phyloP scores from a whole-genome alignment of 2,888 invertebrate genomes.

The Hirtodrosophila histrioides region DNA sequence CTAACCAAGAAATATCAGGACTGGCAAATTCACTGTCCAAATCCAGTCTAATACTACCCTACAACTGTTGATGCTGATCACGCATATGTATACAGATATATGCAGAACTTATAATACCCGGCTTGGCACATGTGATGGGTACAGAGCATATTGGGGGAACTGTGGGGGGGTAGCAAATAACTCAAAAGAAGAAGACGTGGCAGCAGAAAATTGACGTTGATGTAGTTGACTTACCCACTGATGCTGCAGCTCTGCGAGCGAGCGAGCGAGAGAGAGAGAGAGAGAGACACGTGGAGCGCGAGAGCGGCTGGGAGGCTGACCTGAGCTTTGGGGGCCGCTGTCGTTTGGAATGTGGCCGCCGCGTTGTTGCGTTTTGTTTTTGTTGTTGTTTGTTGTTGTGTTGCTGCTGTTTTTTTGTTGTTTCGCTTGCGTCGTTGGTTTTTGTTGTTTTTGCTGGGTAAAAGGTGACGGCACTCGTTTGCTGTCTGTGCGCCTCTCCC shows the following conservation, averaged over 20 bases:
- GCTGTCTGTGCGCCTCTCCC: constrained; percentile 31
- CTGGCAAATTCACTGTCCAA: too few relatives aligned
- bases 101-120: too few relatives aligned
- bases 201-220: constrained; percentile 52
- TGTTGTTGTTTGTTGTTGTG: constrained; percentile 16
- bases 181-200: constrained; percentile 40
- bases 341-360: constrained; percentile 53
- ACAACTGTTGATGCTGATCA: too few relatives aligned
- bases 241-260: constrained; percentile 32
- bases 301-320: constrained; percentile 46
- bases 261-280: constrained; percentile 20
- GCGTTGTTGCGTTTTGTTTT: constrained; percentile 21
- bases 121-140: too few relatives aligned
- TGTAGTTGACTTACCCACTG: constrained; percentile 62
- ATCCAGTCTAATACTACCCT: too few relatives aligned
- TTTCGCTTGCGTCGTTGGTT: constrained; percentile 34
- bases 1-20: too few relatives aligned
- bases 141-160: not conserved
- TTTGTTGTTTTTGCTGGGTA: constrained; percentile 31
- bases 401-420: constrained; percentile 9
- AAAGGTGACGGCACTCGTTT: constrained; percentile 50
- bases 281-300: constrained; percentile 8
- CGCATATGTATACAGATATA: too few relatives aligned
- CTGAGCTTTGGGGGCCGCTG: constrained; percentile 54
- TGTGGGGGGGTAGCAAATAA: constrained; percentile 11